Conservation (phyloP, 2,888 invertebrate genomes). For the Dioctria rufipes region DNA sequence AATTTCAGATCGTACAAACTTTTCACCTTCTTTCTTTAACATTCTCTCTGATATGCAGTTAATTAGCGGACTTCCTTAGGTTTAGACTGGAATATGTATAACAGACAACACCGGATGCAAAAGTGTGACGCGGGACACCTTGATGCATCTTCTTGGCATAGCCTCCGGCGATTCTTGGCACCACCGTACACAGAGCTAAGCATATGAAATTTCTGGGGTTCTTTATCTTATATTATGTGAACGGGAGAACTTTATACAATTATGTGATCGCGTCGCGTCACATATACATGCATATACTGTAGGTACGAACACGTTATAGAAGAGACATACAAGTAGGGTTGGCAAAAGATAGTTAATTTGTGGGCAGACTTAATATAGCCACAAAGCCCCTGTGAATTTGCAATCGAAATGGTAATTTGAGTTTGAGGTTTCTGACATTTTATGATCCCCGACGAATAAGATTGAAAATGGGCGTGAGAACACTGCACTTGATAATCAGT, state of each 20-base stretch:
- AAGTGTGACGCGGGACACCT: slow-evolving; percentile 44
- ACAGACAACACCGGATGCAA: slow-evolving; percentile 40
- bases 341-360: slow-evolving; percentile 26
- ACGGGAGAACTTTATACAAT: neutral
- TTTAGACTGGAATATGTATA: slow-evolving; percentile 21
- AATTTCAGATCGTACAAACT: slow-evolving; percentile 30
- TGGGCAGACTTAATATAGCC: slow-evolving; percentile 29
- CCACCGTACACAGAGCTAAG: neutral
- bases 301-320: neutral
- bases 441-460: slow-evolving; percentile 29
- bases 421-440: slow-evolving; percentile 36
- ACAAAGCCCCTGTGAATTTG: slow-evolving; percentile 13
- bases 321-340: neutral
- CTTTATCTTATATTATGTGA: neutral
- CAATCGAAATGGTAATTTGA: slow-evolving; percentile 39
- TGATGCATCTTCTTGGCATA: slow-evolving; percentile 39
- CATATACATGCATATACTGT: neutral
- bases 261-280: neutral
- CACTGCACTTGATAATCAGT: slow-evolving; percentile 18
- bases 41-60: slow-evolving; percentile 14
- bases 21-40: neutral
- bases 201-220: neutral
- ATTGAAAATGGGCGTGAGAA: slow-evolving; percentile 43
- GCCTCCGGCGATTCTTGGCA: slow-evolving; percentile 12
- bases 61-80: slow-evolving; percentile 35